phyloP scores from a whole-genome alignment of 2,797 vertebrate genomes.

The Sebastolobus altivelis region DNA sequence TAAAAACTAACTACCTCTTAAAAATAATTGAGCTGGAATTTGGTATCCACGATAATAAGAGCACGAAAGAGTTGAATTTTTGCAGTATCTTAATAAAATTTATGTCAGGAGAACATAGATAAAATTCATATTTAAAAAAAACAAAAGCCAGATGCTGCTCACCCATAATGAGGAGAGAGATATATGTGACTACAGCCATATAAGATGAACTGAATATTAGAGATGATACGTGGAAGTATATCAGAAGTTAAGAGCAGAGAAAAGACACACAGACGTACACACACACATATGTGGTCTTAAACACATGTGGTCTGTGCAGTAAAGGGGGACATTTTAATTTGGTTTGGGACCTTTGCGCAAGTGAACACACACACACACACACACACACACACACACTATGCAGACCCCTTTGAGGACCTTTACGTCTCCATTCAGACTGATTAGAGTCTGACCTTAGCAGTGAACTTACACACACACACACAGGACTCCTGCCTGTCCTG shows the following conservation, averaged over 20 bases:
- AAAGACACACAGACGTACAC: constrained; percentile 1
- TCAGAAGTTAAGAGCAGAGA: not conserved
- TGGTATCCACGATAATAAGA: not conserved
- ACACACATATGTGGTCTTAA: constrained; percentile 14
- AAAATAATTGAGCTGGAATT: not conserved
- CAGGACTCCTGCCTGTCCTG: constrained; percentile 60
- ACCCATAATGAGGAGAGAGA: not conserved
- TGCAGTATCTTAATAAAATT: not conserved
- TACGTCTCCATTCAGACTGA: constrained; percentile 69
- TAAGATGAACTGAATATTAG: not conserved
- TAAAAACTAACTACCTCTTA: not conserved
- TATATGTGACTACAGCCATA: not conserved
- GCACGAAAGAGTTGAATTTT: not conserved
- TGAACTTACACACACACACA: constrained; percentile 61
- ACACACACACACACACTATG: constrained; percentile 8
- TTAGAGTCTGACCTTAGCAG: constrained; percentile 74
- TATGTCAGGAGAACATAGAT: not conserved
- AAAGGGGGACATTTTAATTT: constrained; percentile 35
- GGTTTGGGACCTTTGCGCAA: constrained; percentile 19
- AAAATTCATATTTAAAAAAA: not conserved
- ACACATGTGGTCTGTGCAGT: constrained; percentile 33
- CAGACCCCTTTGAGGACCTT: constrained; percentile 32
- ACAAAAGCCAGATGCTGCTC: not conserved
- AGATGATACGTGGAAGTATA: not conserved
- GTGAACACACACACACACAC: constrained; percentile 15